Base-by-base conservation (phyloP, 2,797 vertebrate species). In the Centroberyx gerrardi region DNA sequence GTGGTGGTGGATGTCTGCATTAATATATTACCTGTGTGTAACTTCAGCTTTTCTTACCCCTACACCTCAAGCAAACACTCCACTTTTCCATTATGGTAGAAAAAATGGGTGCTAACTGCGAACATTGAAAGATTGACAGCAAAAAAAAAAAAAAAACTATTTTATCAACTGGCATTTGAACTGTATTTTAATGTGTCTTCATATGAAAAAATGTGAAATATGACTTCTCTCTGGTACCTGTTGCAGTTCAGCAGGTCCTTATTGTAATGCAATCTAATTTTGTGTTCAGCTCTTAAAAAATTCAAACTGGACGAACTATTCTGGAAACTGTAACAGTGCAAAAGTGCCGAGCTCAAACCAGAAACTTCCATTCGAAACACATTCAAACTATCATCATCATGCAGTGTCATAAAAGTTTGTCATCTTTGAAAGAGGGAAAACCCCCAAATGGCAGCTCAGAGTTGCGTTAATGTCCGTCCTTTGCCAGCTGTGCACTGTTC, bases 391-490 rank as follows among this genome's bases (percentile, higher is more conserved):
- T 31, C 31, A 8, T 55, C 18, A 14, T 36, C 1, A 1, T 66
- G 60, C 55, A 42, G 8, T 0, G n/a, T 62, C 4, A 40, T 18
- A 17, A 61, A 68, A 17, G 49, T 68, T 74, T 51, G 5, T 51
- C n/a, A 44, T 44, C 8, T 44, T 12, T 22, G 22, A 22, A 44
- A 36, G 33, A 36, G 33, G 33, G 1, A 22, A 22, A 22, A 22
- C 1, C 8, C 8, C 33, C 10, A 44, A 40, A 40, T 22, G 38
- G 38, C 10, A 40, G 38, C 10, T 44, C 42, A 10, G 42, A 12
- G 2, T 12, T 44, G 42, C 42, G 17, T 56, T 80, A 89, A 5
- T 72, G 81, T 73, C 75, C 72, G 0, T 89, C 91, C 65, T 92
- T 90, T 36, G 88, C 4, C 4, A 31, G 58, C 54, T 87, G 80